These are phyloP conservation scores for Silvanus unidentatus DNA, from an alignment of 2,888 invertebrate genomes.

Conservation along the genomic window DNA sequence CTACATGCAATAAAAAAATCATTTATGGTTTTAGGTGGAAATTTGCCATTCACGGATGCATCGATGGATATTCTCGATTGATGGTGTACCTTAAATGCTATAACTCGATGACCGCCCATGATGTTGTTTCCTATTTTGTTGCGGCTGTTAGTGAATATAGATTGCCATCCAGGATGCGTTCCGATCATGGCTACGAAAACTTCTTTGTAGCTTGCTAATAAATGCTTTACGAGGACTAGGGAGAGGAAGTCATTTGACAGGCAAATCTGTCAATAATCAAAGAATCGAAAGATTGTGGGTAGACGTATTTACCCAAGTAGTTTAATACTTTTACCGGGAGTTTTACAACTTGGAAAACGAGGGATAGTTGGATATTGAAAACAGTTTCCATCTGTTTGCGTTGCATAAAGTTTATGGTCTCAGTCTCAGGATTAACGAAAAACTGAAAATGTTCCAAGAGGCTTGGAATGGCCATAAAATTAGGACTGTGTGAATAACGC, in stretches of 20 bases:
- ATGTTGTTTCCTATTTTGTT: not conserved
- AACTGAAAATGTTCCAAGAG: not conserved
- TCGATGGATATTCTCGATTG: conserved; percentile 1
- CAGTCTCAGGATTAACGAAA: not conserved
- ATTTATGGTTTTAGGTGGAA: not conserved
- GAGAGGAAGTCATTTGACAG: not conserved
- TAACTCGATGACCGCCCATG: not conserved
- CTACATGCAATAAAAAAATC: too few relatives aligned
- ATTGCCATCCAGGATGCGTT: not conserved
- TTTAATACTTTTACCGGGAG: not conserved
- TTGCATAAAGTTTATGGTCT: not conserved
- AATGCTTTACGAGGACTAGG: conserved; percentile 1
- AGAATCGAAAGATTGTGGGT: not conserved
- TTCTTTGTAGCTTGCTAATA: not conserved
- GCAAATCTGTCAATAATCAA: not conserved
- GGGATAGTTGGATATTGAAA: not conserved
- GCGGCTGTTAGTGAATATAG: not conserved
- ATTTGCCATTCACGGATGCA: conserved; percentile 1
- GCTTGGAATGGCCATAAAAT: not conserved
- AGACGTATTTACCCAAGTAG: not conserved
- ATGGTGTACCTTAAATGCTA: not conserved
- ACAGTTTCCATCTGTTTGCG: not conserved
- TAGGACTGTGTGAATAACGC: not conserved
- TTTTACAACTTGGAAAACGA: not conserved
- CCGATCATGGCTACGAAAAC: conserved; percentile 4